Conservation (phyloP, 2,888 invertebrate genomes). For the Leptopterna dolabrata region DNA sequence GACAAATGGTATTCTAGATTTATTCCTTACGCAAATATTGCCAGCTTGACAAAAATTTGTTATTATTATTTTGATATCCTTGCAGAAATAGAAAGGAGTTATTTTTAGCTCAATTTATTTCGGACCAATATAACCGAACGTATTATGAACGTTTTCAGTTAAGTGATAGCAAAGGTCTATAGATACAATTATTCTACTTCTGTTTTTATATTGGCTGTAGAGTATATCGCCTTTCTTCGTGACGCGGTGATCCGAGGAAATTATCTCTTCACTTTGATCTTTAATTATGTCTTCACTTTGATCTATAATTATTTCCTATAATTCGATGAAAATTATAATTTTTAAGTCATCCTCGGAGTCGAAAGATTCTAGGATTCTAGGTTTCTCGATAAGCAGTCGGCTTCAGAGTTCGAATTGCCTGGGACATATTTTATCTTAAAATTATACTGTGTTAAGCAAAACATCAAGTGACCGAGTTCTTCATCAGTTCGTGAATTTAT, state of each 20-base stretch:
- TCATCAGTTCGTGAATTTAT: too few species aligned
- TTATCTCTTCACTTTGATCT: slow-evolving; percentile 37
- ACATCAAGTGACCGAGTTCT: too few species aligned
- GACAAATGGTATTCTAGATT: slow-evolving; percentile 64
- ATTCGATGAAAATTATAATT: too few species aligned
- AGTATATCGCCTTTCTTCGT: too few species aligned
- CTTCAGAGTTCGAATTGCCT: slow-evolving; percentile 59
- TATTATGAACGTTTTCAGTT: neutral
- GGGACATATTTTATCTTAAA: slow-evolving; percentile 60
- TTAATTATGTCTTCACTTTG: slow-evolving; percentile 58
- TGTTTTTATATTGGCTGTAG: slow-evolving; percentile 53
- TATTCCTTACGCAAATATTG: slow-evolving; percentile 63
- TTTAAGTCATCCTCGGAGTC: too few species aligned
- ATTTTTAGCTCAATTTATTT: slow-evolving; percentile 13
- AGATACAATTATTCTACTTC: neutral
- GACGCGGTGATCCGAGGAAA: neutral
- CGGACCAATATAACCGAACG: slow-evolving; percentile 25
- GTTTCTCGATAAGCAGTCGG: slow-evolving; percentile 59
- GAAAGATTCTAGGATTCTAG: slow-evolving; percentile 58
- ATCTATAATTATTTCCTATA: slow-evolving; percentile 55
- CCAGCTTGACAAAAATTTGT: slow-evolving; percentile 59
- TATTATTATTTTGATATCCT: slow-evolving; percentile 59
- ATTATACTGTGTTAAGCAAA: slow-evolving; percentile 60
- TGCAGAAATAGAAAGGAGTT: neutral
- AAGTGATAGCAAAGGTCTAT: neutral